Percentiles rank a stretch among this genome's conserved stretches.
These are phyloP conservation scores for Bombus confusus DNA, from an alignment of 1,140 invertebrate genomes.

Conservation along the genomic window DNA sequence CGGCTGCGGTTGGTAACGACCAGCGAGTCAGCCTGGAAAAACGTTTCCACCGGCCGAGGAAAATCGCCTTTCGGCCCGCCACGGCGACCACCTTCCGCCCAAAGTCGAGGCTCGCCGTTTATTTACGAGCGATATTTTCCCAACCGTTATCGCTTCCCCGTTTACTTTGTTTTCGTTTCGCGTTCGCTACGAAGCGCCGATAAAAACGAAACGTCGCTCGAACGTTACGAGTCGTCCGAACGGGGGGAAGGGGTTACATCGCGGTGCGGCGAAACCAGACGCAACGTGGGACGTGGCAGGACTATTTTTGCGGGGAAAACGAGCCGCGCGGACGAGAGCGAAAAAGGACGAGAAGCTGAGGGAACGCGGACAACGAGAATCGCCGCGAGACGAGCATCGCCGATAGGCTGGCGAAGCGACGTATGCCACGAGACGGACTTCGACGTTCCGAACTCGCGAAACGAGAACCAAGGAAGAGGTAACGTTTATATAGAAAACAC, in stretches of 20 bases:
- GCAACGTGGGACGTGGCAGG: slow-evolving; percentile 4
- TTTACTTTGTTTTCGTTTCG: slow-evolving; percentile 46
- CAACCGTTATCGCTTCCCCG: slow-evolving; percentile 46
- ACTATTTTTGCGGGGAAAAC: not conserved
- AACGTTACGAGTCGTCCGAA: not conserved
- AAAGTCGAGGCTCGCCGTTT: slow-evolving; percentile 21
- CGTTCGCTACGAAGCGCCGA: slow-evolving; percentile 7
- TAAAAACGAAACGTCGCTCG: not conserved
- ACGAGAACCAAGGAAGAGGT: not conserved
- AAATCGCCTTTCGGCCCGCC: slow-evolving; percentile 30
- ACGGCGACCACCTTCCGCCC: slow-evolving; percentile 40
- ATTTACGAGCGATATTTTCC: slow-evolving; percentile 32
- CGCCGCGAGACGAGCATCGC: too few species aligned
- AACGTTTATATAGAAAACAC: slow-evolving; percentile 32
- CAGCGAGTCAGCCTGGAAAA: too few species aligned
- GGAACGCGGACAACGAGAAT: too few species aligned
- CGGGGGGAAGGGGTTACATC: not conserved
- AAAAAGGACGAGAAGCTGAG: too few species aligned
- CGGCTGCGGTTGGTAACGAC: too few species aligned
- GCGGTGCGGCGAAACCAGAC: not conserved
- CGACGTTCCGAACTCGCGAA: too few species aligned
- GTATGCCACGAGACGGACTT: not conserved
- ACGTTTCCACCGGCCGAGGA: not conserved
- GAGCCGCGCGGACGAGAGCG: not conserved
- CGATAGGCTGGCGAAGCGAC: not conserved